Evolutionary conservation across 2,797 vertebrate species (phyloP).

Genomic region (Anguilla obscura): DNA sequence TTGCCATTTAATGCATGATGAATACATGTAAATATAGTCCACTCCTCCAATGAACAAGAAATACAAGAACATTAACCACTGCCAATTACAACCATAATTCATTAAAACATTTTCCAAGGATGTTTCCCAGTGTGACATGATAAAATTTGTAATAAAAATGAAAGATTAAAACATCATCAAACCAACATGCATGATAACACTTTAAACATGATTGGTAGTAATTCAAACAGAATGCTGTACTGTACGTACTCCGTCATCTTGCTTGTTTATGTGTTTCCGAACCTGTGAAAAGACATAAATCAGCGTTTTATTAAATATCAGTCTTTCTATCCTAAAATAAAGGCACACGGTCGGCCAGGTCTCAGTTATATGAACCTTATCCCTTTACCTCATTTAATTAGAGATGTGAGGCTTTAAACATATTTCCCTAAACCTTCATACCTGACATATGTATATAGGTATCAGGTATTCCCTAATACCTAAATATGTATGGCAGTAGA

Average conservation of each 20-base stretch:
- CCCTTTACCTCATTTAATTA: not conserved
- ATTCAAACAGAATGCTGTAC: constrained; percentile 44
- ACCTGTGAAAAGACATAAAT: constrained; percentile 47
- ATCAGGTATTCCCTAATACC: no score
- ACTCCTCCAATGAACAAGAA: not conserved
- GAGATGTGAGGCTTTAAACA: not conserved
- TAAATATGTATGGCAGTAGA: no score
- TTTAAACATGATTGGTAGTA: not conserved
- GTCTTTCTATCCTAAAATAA: not conserved
- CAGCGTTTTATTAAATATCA: not conserved
- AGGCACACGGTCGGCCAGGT: not conserved
- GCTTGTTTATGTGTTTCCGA: constrained; percentile 48
- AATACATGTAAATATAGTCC: not conserved
- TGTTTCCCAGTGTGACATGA: no score
- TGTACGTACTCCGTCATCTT: constrained; percentile 78
- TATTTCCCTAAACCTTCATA: not conserved
- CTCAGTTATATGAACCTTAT: not conserved
- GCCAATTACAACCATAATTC: not conserved
- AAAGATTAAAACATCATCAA: no score
- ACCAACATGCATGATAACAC: not conserved
- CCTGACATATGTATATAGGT: not conserved
- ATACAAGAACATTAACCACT: not conserved
- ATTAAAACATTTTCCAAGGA: no score
- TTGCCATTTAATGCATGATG: not conserved
- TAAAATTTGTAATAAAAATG: no score